Evolutionary conservation across 35 echinoderm and acorn worm genomes (phyloP).

Genomic region (Heliocidaris tuberculata): DNA sequence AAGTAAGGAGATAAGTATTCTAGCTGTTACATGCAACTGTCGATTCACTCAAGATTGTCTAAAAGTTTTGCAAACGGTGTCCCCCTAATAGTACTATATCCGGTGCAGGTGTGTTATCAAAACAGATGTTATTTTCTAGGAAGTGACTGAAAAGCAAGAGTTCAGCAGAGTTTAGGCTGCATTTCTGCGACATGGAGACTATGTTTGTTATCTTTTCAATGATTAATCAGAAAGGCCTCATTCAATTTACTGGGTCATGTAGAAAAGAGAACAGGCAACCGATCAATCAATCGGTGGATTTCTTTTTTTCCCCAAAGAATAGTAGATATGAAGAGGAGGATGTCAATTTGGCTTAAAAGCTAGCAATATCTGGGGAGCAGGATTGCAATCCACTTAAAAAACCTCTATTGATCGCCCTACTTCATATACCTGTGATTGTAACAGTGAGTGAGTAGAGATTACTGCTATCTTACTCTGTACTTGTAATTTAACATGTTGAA

Average conservation of each 20-base stretch:
- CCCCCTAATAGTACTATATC: not conserved
- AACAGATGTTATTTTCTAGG: not conserved
- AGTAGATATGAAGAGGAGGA: not conserved
- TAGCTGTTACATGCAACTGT: not conserved
- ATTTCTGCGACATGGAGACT: not conserved
- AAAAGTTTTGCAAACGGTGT: not conserved
- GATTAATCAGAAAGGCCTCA: not conserved
- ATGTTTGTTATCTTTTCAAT: not conserved
- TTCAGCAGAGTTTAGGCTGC: not conserved
- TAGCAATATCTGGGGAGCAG: not conserved
- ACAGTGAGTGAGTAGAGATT: not conserved
- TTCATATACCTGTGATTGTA: not conserved
- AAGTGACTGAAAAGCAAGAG: too few species aligned
- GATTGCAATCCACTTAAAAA: constrained; percentile 7
- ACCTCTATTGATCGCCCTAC: not conserved
- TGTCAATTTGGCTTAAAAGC: not conserved
- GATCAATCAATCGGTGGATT: not conserved
- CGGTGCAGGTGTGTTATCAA: not conserved
- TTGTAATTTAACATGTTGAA: not conserved
- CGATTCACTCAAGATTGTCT: not conserved
- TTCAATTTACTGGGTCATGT: not conserved
- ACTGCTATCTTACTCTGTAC: not conserved
- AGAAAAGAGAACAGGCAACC: not conserved
- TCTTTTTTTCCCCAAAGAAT: not conserved
- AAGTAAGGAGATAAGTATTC: not conserved